A percentile compares a stretch with the other conserved stretches of the same genome.
These are phyloP conservation scores for Acanthurus lineatus DNA, from an alignment of 2,797 vertebrate genomes.

Conservation along the genomic window DNA sequence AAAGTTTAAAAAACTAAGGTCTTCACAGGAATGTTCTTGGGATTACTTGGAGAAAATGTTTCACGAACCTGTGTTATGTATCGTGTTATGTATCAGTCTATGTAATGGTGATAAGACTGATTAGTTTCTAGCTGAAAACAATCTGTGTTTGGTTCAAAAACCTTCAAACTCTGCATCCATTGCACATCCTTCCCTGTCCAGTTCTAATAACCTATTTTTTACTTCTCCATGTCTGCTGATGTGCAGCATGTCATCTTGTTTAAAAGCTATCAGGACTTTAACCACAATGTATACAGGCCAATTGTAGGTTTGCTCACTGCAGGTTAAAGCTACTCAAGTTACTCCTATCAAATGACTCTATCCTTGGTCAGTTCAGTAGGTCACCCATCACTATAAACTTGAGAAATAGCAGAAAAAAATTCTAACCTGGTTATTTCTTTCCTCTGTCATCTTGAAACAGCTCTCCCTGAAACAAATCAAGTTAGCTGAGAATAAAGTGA, in stretches of 20 bases:
- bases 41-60: slow-evolving; percentile 3
- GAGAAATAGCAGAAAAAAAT: slow-evolving; percentile 23
- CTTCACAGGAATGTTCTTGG: neutral
- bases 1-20: neutral
- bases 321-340: slow-evolving; percentile 2
- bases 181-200: neutral
- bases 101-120: neutral
- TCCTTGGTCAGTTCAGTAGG: neutral
- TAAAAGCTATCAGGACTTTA: neutral
- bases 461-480: slow-evolving; percentile 18
- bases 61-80: neutral
- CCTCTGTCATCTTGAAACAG: slow-evolving; percentile 8
- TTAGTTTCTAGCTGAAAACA: slow-evolving; percentile 9
- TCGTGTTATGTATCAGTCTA: too few species aligned
- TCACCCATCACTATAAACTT: slow-evolving; percentile 21
- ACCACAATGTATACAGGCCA: neutral
- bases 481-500: slow-evolving; percentile 33
- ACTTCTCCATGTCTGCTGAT: slow-evolving; percentile 9
- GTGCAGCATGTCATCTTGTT: neutral
- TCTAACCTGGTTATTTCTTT: slow-evolving; percentile 15
- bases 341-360: slow-evolving; percentile 3
- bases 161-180: slow-evolving; percentile 6
- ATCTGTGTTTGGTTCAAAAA: neutral
- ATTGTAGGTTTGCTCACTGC: neutral
- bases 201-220: neutral